Evolutionary conservation across 2,888 invertebrate species (phyloP).

Genomic region (Eumacrocentrus americanus): DNA sequence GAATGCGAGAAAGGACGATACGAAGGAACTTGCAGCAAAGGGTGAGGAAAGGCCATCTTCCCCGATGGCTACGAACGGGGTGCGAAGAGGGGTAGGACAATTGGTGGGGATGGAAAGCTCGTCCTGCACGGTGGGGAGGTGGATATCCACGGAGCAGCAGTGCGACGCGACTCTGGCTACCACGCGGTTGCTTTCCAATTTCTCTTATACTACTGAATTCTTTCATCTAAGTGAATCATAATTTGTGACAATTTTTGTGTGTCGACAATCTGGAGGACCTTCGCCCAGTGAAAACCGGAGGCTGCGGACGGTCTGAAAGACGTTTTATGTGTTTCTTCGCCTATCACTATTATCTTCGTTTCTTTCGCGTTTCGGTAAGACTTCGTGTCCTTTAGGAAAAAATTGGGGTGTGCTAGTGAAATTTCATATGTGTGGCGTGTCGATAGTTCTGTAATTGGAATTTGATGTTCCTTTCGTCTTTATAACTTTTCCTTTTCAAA

Average conservation of each 20-base stretch:
- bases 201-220: conserved; percentile 36
- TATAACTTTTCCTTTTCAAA: not conserved
- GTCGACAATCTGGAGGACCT: not conserved
- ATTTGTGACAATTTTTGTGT: not conserved
- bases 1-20: too few relatives aligned
- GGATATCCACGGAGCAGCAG: conserved; percentile 53
- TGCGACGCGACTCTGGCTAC: conserved; percentile 57
- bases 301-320: too few relatives aligned
- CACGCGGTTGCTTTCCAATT: conserved; percentile 52
- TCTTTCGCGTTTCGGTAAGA: too few relatives aligned
- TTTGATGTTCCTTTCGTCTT: not conserved
- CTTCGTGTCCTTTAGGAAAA: too few relatives aligned
- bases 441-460: not conserved
- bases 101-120: conserved; percentile 31
- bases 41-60: too few relatives aligned
- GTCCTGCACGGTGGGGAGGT: conserved; percentile 24
- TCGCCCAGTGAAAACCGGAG: too few relatives aligned
- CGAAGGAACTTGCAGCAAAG: too few relatives aligned
- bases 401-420: too few relatives aligned
- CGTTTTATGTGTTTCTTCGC: too few relatives aligned
- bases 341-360: too few relatives aligned
- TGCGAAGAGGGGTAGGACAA: conserved; percentile 35
- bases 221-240: not conserved
- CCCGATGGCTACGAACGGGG: conserved; percentile 23
- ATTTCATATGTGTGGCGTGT: too few relatives aligned